Evolutionary conservation across 2,797 vertebrate genomes (phyloP), one percentile per base, ranked within the genome.

Genomic region (Enteromius afrohamiltoni): DNA sequence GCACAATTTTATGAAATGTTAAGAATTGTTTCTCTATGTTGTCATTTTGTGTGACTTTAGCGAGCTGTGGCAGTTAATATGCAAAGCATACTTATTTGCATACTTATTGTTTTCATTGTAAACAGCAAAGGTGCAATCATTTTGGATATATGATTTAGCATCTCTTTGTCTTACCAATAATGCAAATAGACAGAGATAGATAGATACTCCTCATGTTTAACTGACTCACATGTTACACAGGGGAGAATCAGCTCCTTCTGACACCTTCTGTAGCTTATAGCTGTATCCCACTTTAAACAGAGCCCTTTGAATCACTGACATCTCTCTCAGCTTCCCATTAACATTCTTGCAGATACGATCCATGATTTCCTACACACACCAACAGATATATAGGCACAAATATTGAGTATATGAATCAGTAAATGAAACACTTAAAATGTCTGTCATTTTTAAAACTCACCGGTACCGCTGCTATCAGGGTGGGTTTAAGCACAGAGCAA

Each of bases 291-390:
- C 93, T 90, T 95, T 96, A 88, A 97, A 97, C n/a, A 97, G 87
- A n/a, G 95, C 95, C 91, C 93, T 95, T 91, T 96, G 96, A 85
- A 96, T 67, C 16, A 93, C 94, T 89, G 93, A 96, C 96, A 96
- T 97, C 91, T 96, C 95, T 86, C 95, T 94, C 60, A 97, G 95
- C 92, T 96, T 97, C 84, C 94, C 94, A 95, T 96, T 96, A 47
- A 97, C 96, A 3, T 94, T 96, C 91, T 97, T 97, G 89, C 95
- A 96, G 91, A 97, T 97, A 88, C 96, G 94, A 89, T 97, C 96
- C 96, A 97, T 96, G 83, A 97, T 96, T 94, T 97, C 96, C 96
- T 97, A 84, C 7, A 88, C 42, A 86, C 86, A 84, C 76, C 60
- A 69, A 77, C 65, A 77, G 64, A 82, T 37, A 68, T 62, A 81